Evolutionary conservation across 2,888 invertebrate species (phyloP).

Genomic region (Zygogramma bicolorata): DNA sequence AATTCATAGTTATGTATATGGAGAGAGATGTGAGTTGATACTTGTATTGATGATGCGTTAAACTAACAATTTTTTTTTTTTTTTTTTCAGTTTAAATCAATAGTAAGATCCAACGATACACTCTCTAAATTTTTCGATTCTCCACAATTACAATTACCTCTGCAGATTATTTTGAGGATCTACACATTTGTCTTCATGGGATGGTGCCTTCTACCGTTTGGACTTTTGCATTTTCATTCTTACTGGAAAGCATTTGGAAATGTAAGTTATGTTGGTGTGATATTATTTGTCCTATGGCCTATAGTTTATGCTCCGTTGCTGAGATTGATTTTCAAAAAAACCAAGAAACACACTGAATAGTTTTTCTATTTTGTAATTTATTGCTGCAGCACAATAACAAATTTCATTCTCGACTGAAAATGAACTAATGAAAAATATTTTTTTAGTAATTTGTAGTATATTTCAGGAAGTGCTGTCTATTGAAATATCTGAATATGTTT

Average conservation of each 20-base stretch:
- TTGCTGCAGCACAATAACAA: not conserved
- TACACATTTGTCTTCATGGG: slow-evolving; percentile 88
- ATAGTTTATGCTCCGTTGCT: slow-evolving; percentile 70
- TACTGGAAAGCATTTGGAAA: slow-evolving; percentile 76
- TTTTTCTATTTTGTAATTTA: not conserved
- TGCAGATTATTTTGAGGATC: slow-evolving; percentile 74
- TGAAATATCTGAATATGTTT: too few relatives aligned
- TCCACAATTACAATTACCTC: slow-evolving; percentile 63
- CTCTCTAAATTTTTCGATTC: slow-evolving; percentile 68
- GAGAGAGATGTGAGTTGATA: slow-evolving; percentile 81
- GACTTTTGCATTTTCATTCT: slow-evolving; percentile 75
- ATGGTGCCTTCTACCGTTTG: slow-evolving; percentile 83
- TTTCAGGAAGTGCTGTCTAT: not conserved
- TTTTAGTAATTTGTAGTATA: not conserved
- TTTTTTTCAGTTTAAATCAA: slow-evolving; percentile 69
- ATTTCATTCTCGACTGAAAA: not conserved
- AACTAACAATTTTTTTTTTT: too few relatives aligned
- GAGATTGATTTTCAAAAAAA: slow-evolving; percentile 43
- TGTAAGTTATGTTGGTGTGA: slow-evolving; percentile 78
- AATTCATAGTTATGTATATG: slow-evolving; percentile 87
- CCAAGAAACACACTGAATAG: slow-evolving; percentile 7
- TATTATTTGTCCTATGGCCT: slow-evolving; percentile 77
- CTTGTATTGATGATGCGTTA: not conserved
- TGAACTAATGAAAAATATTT: not conserved
- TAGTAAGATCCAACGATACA: slow-evolving; percentile 69